phyloP scores from a whole-genome alignment of 2,113 vertebrate genomes.

The human (Homo sapiens) region GRCh38 chr2:146532001-146532500 shows the following conservation, averaged over 20 bases:
- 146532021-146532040: conserved; percentile 91
- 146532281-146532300: conserved; percentile 94
- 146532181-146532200: conserved; percentile 90
- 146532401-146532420: conserved; percentile 82
- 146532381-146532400: conserved; percentile 77
- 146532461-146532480: conserved; percentile 81
- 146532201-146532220: conserved; percentile 94
- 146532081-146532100: conserved; percentile 84
- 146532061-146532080: conserved; percentile 87
- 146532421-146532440: conserved; percentile 80
- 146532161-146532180: conserved; percentile 90
- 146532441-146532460: conserved; percentile 85
- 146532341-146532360: conserved; percentile 83
- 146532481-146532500: conserved; percentile 79
- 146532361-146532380: conserved; percentile 85
- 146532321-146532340: conserved; percentile 80
- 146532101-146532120: conserved; percentile 89
- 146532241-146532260: conserved; percentile 98
- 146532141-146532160: conserved; percentile 92
- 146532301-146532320: conserved; percentile 92
- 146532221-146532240: conserved; percentile 98
- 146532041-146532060: conserved; percentile 93
- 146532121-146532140: conserved; percentile 93
- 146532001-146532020: conserved; percentile 87
- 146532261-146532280: conserved; percentile 98